Base-by-base conservation (phyloP, 2,888 invertebrate species). In the Chalcosyrphus nemorum region DNA sequence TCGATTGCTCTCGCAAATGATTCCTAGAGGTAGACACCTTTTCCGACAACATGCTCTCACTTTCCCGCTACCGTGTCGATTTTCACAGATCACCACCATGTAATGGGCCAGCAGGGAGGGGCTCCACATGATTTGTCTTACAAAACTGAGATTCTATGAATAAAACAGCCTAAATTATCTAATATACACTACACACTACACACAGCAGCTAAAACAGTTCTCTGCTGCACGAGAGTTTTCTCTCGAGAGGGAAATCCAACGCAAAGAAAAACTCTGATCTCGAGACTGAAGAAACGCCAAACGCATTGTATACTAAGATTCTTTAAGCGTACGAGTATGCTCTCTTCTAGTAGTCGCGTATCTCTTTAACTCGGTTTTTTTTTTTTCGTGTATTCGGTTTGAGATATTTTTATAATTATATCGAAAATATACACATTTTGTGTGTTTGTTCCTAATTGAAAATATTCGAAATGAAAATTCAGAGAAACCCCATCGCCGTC, bases 401-500 rank as follows among this genome's bases (percentile, higher is more conserved):
- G 63, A 65, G 84, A 70, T 84, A 84, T 84, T 75, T 84, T 80
- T 84, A 70, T 75, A 84, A 68, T 70, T 80, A 70, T 80, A 70
- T 84, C 59, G 65, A 82, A 82, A 82, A 78, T 66, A 81, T 77
- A 80, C 54, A 80, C 59, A 68, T 76, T 70, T 63, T 70, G 66
- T 82, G 63, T 80, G 63, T 80, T 59, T 50, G 65, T 76, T 70
- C 71, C 63, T 81, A 81, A 71, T 77, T 74, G 56, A 78, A 78
- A 82, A 82, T 72, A 77, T 80, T 78, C 43, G 38, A 43, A 80
- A 56, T 47, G 21, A 80, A 82, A 80, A 65, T 70, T 75, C 41
- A 57, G 57, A 80, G 56, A 78, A 71, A 72, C 47, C 29, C 57
- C n/a, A n/a, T n/a, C n/a, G n/a, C n/a, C n/a, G n/a, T n/a, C n/a